phyloP scores from a whole-genome alignment of 2,797 vertebrate genomes.

The Dendrocincla fuliginosa region DNA sequence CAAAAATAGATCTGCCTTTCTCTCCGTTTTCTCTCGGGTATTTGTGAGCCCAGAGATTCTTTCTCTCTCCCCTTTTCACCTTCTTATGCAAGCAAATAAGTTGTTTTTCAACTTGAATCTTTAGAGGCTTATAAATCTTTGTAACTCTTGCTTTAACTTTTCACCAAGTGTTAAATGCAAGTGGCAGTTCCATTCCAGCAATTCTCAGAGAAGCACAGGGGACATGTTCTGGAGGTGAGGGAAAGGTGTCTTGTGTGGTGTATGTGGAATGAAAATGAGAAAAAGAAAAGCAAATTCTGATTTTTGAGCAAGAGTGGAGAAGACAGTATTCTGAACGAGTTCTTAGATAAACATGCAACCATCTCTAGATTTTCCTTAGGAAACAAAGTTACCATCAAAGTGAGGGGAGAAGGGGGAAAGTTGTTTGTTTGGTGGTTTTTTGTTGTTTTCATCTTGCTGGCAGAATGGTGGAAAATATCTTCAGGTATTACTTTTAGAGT shows the following conservation, averaged over 20 bases:
- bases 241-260: not conserved
- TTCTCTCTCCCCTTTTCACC: not conserved
- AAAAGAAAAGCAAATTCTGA: not conserved
- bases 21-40: not conserved
- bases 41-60: not conserved
- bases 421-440: not conserved
- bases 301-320: not conserved
- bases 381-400: not conserved
- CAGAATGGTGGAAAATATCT: not conserved
- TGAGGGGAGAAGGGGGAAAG: rapidly evolving
- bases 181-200: not conserved
- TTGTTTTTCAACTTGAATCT: not conserved
- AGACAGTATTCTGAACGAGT: not conserved
- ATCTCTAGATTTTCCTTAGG: not conserved
- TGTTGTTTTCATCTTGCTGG: not conserved
- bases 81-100: not conserved
- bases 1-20: not conserved
- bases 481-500: not conserved
- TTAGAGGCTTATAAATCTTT: not conserved
- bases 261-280: not conserved
- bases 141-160: not conserved
- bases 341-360: not conserved
- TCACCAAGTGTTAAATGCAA: not conserved
- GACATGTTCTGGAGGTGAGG: not conserved
- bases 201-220: not conserved